Conservation (phyloP, 2,888 invertebrate species). For the Synanthedon andrenaeformis region DNA sequence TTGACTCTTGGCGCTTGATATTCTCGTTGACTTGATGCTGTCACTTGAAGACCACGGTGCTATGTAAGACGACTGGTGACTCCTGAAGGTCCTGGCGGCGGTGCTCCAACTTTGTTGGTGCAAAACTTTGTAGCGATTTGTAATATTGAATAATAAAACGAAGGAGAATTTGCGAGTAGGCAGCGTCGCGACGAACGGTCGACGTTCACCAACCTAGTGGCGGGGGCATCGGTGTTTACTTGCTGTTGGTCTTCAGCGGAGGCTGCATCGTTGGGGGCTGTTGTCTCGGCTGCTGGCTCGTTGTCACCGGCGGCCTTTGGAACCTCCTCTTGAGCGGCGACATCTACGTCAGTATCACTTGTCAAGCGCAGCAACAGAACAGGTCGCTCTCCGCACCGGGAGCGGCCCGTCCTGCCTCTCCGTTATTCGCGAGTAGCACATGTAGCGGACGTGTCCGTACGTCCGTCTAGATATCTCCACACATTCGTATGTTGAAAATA, state of each 20-base stretch:
- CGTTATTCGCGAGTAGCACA: slow-evolving; percentile 6
- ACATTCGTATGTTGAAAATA: slow-evolving; percentile 28
- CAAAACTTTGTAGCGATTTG: slow-evolving; percentile 68
- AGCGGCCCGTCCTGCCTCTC: slow-evolving; percentile 39
- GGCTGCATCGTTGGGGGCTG: slow-evolving; percentile 22
- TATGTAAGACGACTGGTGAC: background rate
- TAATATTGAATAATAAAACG: slow-evolving; percentile 31
- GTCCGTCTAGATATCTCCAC: slow-evolving; percentile 18
- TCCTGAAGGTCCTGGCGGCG: background rate
- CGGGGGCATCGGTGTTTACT: slow-evolving; percentile 52
- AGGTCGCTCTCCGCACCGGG: slow-evolving; percentile 55
- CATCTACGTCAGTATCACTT: slow-evolving; percentile 58
- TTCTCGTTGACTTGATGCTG: background rate
- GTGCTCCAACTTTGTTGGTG: slow-evolving; percentile 26
- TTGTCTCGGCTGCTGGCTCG: slow-evolving; percentile 30
- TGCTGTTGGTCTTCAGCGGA: slow-evolving; percentile 39
- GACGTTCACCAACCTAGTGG: slow-evolving; percentile 67
- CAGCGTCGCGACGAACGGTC: slow-evolving; percentile 53
- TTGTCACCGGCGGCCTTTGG: slow-evolving; percentile 35
- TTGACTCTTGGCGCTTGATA: background rate
- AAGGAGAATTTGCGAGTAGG: slow-evolving; percentile 46
- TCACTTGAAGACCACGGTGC: background rate
- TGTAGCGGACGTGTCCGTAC: slow-evolving; percentile 7
- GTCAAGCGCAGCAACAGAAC: slow-evolving; percentile 39
- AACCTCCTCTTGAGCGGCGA: slow-evolving; percentile 37